These are phyloP conservation scores for Patella caerulea DNA, from an alignment of 2,888 invertebrate species.

Conservation along the genomic window DNA sequence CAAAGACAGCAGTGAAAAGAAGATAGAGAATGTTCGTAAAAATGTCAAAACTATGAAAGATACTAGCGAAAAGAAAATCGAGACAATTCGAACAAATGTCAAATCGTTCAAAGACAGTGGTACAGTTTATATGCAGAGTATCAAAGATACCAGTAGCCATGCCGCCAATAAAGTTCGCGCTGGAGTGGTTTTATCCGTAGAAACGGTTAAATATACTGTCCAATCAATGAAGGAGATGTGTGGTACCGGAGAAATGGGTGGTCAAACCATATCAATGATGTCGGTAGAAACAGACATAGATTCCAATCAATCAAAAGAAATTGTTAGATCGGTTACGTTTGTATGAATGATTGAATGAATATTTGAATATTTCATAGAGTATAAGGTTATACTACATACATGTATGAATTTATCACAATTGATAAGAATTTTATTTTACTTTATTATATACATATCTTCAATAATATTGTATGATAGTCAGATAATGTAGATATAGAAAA, in stretches of 20 bases:
- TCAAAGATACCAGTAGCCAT: constrained; percentile 57
- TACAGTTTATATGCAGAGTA: constrained; percentile 58
- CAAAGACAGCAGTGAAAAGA: constrained; percentile 39
- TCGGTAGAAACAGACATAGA: constrained; percentile 66
- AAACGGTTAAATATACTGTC: constrained; percentile 64
- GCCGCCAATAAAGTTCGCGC: constrained; percentile 60
- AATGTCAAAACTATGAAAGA: not conserved
- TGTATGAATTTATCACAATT: too few species aligned
- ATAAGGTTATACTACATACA: too few species aligned
- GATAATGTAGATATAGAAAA: too few species aligned
- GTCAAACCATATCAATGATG: constrained; percentile 65
- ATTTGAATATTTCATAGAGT: too few species aligned
- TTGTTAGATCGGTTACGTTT: constrained; percentile 57
- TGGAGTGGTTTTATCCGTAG: constrained; percentile 62
- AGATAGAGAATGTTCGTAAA: not conserved
- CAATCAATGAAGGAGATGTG: constrained; percentile 68
- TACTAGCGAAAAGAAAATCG: constrained; percentile 40
- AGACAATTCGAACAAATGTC: constrained; percentile 56
- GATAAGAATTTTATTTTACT: too few species aligned
- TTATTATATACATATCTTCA: too few species aligned
- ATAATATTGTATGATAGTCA: too few species aligned
- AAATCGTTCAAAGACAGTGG: constrained; percentile 49
- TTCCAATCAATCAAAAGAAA: constrained; percentile 50
- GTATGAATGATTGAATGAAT: constrained; percentile 25
- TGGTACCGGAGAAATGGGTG: constrained; percentile 66